phyloP scores from a whole-genome alignment of 1,140 invertebrate species.

The Ceratitis capitata region DNA sequence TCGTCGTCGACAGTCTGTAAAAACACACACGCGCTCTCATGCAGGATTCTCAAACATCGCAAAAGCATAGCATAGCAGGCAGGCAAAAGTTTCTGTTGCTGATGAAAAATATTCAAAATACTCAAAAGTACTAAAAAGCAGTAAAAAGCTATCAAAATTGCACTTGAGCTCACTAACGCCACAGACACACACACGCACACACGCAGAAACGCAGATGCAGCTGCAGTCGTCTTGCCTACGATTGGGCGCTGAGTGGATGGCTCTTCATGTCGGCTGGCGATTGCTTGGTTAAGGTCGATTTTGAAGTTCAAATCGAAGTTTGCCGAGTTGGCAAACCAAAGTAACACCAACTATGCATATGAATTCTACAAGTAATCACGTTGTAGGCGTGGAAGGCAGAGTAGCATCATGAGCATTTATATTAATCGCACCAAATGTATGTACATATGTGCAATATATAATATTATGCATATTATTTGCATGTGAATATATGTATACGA shows the following conservation, averaged over 20 bases:
- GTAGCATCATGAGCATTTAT: background rate
- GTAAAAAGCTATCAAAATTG: conserved; percentile 33
- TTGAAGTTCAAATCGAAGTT: conserved; percentile 38
- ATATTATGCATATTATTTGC: background rate
- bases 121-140: conserved; percentile 15
- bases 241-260: background rate
- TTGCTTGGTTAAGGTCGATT: conserved; percentile 11
- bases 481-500: background rate
- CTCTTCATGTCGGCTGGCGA: background rate
- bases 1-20: background rate
- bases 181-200: background rate
- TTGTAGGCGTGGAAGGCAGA: background rate
- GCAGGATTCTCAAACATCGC: background rate
- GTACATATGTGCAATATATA: no score
- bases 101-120: conserved; percentile 32
- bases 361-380: no score
- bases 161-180: background rate
- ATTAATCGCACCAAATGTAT: background rate
- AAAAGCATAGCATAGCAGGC: background rate
- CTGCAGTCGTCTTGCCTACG: no score
- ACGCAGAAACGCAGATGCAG: background rate
- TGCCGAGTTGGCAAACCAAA: background rate
- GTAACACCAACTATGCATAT: background rate
- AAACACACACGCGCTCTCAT: no score
- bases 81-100: background rate